A percentile compares a stretch with the other conserved stretches of the same genome.
Conservation (phyloP, 2,888 invertebrate species). For the Microchrysa polita region DNA sequence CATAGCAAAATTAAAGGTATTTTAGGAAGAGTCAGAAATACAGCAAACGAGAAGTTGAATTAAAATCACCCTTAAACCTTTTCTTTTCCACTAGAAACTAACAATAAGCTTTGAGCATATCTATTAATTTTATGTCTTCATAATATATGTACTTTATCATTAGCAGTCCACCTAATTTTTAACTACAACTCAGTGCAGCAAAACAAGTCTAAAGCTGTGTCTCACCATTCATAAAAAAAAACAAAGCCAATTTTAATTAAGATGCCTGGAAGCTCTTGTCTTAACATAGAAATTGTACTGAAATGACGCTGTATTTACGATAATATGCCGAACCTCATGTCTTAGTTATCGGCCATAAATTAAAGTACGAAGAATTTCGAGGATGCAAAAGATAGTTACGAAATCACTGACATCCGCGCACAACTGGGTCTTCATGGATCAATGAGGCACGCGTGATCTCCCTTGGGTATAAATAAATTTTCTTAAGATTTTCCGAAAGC, state of each 20-base stretch:
- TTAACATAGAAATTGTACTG: slow-evolving; percentile 36
- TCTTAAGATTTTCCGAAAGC: slow-evolving; percentile 27
- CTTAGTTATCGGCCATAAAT: background rate
- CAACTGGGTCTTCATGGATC: slow-evolving; percentile 60
- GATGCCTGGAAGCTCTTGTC: slow-evolving; percentile 8
- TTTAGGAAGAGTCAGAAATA: too few relatives aligned
- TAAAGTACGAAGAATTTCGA: slow-evolving; percentile 38
- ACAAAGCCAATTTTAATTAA: slow-evolving; percentile 15
- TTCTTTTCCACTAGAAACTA: too few relatives aligned
- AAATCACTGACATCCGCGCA: slow-evolving; percentile 40
- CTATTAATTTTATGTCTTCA: too few relatives aligned
- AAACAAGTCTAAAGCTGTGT: too few relatives aligned
- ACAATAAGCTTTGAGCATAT: too few relatives aligned
- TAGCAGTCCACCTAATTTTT: too few relatives aligned
- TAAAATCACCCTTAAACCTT: too few relatives aligned
- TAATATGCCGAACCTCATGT: background rate
- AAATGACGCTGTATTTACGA: slow-evolving; percentile 21
- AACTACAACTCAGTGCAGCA: too few relatives aligned
- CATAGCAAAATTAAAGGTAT: too few relatives aligned
- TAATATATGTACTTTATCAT: too few relatives aligned
- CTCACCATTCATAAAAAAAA: background rate
- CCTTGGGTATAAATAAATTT: slow-evolving; percentile 58
- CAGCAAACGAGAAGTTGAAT: too few relatives aligned
- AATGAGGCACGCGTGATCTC: slow-evolving; percentile 65
- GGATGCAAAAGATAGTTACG: slow-evolving; percentile 44